Evolutionary conservation across 2,888 invertebrate genomes (phyloP).

Genomic region (Mesochorus sp.): DNA sequence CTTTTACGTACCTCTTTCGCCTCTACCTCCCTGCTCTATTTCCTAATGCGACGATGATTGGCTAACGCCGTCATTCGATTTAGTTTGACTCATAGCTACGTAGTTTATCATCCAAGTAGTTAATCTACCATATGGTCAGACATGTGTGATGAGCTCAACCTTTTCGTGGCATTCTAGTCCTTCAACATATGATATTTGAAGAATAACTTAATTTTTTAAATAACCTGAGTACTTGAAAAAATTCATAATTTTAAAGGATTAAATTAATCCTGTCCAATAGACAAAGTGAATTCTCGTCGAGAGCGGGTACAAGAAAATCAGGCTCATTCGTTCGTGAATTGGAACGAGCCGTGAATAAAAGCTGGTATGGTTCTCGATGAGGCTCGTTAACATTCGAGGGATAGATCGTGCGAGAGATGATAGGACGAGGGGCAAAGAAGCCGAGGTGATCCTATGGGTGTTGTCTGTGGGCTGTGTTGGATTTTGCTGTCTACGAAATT

Average conservation of each 20-base stretch:
- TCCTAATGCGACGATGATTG: slow-evolving; percentile 54
- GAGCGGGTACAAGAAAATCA: not conserved
- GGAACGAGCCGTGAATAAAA: slow-evolving; percentile 47
- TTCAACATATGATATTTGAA: too few relatives aligned
- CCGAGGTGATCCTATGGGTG: slow-evolving; percentile 15
- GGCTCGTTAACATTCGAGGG: slow-evolving; percentile 60
- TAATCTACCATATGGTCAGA: slow-evolving; percentile 37
- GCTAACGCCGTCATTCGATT: slow-evolving; percentile 54
- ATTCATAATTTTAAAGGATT: not conserved
- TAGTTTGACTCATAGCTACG: slow-evolving; percentile 22
- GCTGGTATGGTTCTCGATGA: slow-evolving; percentile 10
- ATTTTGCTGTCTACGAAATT: slow-evolving; percentile 36
- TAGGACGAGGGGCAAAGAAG: not conserved
- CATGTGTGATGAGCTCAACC: not conserved
- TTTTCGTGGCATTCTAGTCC: too few relatives aligned
- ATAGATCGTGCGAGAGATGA: slow-evolving; percentile 29
- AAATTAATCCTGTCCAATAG: not conserved
- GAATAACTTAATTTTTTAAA: too few relatives aligned
- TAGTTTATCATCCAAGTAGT: slow-evolving; percentile 35
- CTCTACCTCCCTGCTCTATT: not conserved
- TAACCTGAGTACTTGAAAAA: too few relatives aligned
- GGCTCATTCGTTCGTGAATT: slow-evolving; percentile 6
- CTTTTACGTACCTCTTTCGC: slow-evolving; percentile 21
- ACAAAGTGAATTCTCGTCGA: not conserved
- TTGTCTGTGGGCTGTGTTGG: slow-evolving; percentile 5